Percentiles rank a stretch among this genome's conserved stretches.
phyloP scores from a whole-genome alignment of 2,888 invertebrate genomes.

The Mamestra brassicae region DNA sequence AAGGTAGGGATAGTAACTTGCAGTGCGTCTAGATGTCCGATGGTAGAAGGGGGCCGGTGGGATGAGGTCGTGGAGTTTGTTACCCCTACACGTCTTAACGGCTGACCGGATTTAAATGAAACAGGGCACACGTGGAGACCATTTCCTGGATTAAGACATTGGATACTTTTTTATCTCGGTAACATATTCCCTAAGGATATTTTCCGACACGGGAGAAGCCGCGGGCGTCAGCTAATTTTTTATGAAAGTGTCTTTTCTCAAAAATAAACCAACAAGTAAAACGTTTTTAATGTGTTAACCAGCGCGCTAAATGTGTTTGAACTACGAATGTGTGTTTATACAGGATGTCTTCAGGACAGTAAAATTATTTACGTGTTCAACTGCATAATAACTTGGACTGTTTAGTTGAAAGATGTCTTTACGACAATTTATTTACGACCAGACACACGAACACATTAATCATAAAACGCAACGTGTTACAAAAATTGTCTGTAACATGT shows the following conservation, averaged over 20 bases:
- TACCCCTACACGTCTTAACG: too few species aligned
- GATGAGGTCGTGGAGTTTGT: too few species aligned
- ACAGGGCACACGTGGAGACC: too few species aligned
- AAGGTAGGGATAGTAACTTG: too few species aligned
- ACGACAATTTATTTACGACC: conserved; percentile 25
- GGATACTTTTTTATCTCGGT: too few species aligned
- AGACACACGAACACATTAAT: conserved; percentile 10
- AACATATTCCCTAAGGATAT: too few species aligned
- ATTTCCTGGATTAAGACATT: too few species aligned
- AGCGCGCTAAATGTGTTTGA: conserved; percentile 5
- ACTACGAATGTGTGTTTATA: conserved; percentile 14
- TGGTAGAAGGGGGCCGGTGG: too few species aligned
- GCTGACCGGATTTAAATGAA: too few species aligned
- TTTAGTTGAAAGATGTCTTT: conserved; percentile 23
- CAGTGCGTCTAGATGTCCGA: too few species aligned
- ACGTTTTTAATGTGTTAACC: background rate
- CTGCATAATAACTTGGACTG: conserved; percentile 29
- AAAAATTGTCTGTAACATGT: conserved; percentile 8
- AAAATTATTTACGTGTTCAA: conserved; percentile 35
- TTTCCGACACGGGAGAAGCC: too few species aligned
- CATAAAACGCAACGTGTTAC: conserved; percentile 17
- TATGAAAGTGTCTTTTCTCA: background rate
- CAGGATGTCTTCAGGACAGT: conserved; percentile 26
- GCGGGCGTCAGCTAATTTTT: background rate
- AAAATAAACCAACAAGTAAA: background rate